Conservation (phyloP, 2,888 invertebrate genomes). For the Cyrtodaria siliqua region DNA sequence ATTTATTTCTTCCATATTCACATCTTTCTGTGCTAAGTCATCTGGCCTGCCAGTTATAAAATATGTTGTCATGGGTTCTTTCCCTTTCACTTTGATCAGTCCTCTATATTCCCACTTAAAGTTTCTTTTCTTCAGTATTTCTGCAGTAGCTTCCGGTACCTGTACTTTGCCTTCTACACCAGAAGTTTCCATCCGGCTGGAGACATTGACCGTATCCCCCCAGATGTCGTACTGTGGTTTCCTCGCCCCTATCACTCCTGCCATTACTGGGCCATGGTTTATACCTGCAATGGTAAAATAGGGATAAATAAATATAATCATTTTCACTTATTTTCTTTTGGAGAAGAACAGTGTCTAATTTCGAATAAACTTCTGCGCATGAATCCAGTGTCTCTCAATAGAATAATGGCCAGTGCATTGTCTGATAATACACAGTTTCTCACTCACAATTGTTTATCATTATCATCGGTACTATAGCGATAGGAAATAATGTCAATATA, state of each 20-base stretch:
- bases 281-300: constrained; percentile 89
- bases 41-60: constrained; percentile 86
- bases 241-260: constrained; percentile 97
- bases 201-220: constrained; percentile 99
- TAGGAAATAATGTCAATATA: too few relatives aligned
- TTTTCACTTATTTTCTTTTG: too few relatives aligned
- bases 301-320: not conserved
- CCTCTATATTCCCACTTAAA: constrained; percentile 96
- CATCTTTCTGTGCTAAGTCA: not conserved
- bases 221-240: constrained; percentile 99
- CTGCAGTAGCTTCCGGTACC: constrained; percentile 93
- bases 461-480: too few relatives aligned
- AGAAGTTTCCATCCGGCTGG: constrained; percentile 98
- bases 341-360: too few relatives aligned
- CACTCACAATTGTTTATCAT: too few relatives aligned
- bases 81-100: constrained; percentile 97
- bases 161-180: constrained; percentile 96
- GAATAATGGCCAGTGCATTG: too few relatives aligned
- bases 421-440: too few relatives aligned
- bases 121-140: constrained; percentile 93
- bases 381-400: too few relatives aligned
- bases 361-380: too few relatives aligned
- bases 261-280: constrained; percentile 96
- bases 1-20: too few relatives aligned
- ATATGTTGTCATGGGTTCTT: constrained; percentile 94